A percentile compares a stretch with the other conserved stretches of the same genome.
phyloP scores from a whole-genome alignment of 2,888 invertebrate genomes.

The Cantharis rustica region DNA sequence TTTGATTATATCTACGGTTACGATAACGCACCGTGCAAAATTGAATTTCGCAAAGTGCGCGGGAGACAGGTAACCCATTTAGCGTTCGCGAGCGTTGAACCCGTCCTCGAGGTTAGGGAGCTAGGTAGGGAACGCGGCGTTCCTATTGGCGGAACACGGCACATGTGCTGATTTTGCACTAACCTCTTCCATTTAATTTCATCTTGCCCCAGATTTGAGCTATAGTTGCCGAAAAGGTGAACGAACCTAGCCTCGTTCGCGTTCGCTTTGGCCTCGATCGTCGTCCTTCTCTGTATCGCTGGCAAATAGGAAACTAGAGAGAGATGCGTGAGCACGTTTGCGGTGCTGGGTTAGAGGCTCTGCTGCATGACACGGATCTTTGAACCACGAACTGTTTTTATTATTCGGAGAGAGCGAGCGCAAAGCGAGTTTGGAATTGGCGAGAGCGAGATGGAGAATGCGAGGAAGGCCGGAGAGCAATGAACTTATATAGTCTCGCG shows the following conservation, averaged over 20 bases:
- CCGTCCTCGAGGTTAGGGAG: constrained; percentile 49
- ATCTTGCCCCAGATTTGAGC: constrained; percentile 68
- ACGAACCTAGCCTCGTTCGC: constrained; percentile 64
- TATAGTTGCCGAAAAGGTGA: constrained; percentile 58
- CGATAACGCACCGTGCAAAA: constrained; percentile 36
- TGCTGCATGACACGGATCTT: constrained; percentile 49
- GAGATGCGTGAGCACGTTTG: constrained; percentile 13
- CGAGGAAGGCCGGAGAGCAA: constrained; percentile 65
- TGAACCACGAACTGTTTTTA: constrained; percentile 46
- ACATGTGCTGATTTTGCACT: constrained; percentile 55
- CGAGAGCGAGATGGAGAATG: constrained; percentile 40
- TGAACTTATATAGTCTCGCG: constrained; percentile 61
- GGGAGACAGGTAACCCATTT: constrained; percentile 57
- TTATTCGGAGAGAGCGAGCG: constrained; percentile 49
- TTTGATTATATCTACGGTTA: constrained; percentile 16
- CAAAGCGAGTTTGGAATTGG: constrained; percentile 36
- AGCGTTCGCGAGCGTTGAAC: constrained; percentile 54
- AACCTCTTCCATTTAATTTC: constrained; percentile 62
- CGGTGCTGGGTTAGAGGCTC: constrained; percentile 41
- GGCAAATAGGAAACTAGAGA: constrained; percentile 41
- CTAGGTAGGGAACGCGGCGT: constrained; percentile 37
- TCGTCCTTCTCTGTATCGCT: constrained; percentile 39
- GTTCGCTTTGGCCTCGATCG: constrained; percentile 54
- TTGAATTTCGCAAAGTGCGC: constrained; percentile 39
- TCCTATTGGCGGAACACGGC: constrained; percentile 49